These are phyloP conservation scores for Eubasilissa splendida DNA, from an alignment of 2,888 invertebrate species.

Conservation along the genomic window DNA sequence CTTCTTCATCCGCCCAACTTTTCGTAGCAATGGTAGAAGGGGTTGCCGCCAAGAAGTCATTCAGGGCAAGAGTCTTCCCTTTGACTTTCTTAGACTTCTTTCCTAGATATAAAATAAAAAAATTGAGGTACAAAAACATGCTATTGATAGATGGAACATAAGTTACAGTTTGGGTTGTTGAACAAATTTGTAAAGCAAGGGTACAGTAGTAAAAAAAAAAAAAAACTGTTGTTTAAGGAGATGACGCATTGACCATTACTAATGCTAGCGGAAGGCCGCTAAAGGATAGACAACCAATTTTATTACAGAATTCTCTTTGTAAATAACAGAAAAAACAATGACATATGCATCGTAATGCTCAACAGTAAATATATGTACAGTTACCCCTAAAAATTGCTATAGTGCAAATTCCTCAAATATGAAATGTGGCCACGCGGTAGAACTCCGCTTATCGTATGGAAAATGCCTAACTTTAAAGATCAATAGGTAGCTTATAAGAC, in stretches of 20 bases:
- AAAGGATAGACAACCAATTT: slow-evolving; percentile 19
- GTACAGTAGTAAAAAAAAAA: not conserved
- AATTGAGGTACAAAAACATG: not conserved
- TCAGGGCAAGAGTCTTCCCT: slow-evolving; percentile 86
- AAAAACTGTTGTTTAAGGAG: slow-evolving; percentile 36
- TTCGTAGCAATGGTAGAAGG: slow-evolving; percentile 72
- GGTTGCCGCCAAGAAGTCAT: slow-evolving; percentile 85
- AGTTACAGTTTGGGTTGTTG: not conserved
- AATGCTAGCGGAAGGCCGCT: slow-evolving; percentile 46
- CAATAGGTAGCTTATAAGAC: slow-evolving; percentile 12
- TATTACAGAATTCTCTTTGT: slow-evolving; percentile 4
- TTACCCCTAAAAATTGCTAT: not conserved
- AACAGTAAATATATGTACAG: slow-evolving; percentile 8
- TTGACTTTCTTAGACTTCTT: slow-evolving; percentile 91
- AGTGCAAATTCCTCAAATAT: slow-evolving; percentile 47
- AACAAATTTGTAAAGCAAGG: not conserved
- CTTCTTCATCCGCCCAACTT: slow-evolving; percentile 89
- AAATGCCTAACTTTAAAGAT: slow-evolving; percentile 45
- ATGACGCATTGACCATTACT: slow-evolving; percentile 50
- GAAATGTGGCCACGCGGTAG: slow-evolving; percentile 74
- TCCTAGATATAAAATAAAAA: slow-evolving; percentile 68
- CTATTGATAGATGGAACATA: not conserved
- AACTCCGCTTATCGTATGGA: slow-evolving; percentile 61
- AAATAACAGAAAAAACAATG: slow-evolving; percentile 18
- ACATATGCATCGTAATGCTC: not conserved